Conservation (phyloP, 1,140 invertebrate species). For the Orussus abietinus region DNA sequence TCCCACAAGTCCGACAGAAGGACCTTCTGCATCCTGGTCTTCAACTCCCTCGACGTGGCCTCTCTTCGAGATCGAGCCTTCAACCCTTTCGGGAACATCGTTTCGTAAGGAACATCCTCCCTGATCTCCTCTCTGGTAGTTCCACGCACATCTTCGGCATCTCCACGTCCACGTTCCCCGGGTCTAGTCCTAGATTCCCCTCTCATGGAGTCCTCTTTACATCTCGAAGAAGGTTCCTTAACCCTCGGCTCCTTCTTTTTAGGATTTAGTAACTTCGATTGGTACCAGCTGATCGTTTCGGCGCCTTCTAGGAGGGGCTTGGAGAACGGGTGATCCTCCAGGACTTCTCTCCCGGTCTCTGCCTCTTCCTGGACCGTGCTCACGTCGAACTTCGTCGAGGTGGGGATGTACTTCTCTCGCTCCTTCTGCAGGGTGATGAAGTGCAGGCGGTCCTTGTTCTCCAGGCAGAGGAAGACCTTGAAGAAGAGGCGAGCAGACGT, state of each 20-base stretch:
- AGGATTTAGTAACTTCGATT: slow-evolving; percentile 30
- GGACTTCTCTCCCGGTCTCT: slow-evolving; percentile 27
- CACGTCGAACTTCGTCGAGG: slow-evolving; percentile 45
- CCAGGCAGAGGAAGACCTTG: slow-evolving; percentile 58
- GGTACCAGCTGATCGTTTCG: slow-evolving; percentile 56
- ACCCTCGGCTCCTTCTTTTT: slow-evolving; percentile 18
- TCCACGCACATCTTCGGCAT: slow-evolving; percentile 30
- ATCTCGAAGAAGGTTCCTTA: no score
- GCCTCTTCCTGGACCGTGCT: slow-evolving; percentile 32
- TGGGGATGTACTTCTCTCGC: slow-evolving; percentile 41
- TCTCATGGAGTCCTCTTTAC: slow-evolving; percentile 38
- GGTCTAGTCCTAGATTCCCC: slow-evolving; percentile 22
- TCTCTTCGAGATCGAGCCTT: slow-evolving; percentile 28
- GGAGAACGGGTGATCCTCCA: slow-evolving; percentile 40
- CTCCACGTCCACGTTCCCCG: slow-evolving; percentile 24
- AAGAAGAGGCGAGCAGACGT: slow-evolving; percentile 56
- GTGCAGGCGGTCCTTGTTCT: slow-evolving; percentile 54
- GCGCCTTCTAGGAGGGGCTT: slow-evolving; percentile 47
- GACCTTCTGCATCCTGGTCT: slow-evolving; percentile 33
- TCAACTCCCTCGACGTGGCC: slow-evolving; percentile 20
- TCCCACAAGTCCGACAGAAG: slow-evolving; percentile 42
- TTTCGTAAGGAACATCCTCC: no score
- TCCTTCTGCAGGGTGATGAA: slow-evolving; percentile 54
- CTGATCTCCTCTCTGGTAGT: no score
- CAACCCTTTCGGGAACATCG: no score